A percentile compares a stretch with the other conserved stretches of the same genome.
Evolutionary conservation across 1,140 invertebrate genomes (phyloP).

Genomic region (Lepidostoma basale): DNA sequence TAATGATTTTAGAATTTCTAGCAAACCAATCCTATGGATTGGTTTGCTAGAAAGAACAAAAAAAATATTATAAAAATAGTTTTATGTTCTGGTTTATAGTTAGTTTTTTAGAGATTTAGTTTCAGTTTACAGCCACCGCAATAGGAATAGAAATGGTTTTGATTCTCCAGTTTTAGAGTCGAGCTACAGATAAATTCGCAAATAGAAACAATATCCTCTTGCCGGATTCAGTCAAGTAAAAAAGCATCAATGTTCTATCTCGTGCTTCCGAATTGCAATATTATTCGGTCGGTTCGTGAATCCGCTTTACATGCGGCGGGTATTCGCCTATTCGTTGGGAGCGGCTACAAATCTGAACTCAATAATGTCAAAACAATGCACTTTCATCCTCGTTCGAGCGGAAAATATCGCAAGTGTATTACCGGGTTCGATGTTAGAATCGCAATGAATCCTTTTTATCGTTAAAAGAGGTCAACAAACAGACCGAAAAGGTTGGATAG

Average conservation of each 20-base stretch:
- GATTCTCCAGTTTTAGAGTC: too few relatives aligned
- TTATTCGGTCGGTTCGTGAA: constrained; percentile 32
- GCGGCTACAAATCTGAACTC: constrained; percentile 35
- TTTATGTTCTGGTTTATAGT: too few relatives aligned
- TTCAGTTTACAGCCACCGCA: too few relatives aligned
- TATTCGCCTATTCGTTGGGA: constrained; percentile 1
- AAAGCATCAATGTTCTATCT: constrained; percentile 29
- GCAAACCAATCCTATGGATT: too few relatives aligned
- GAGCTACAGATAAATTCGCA: background rate
- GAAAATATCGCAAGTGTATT: constrained; percentile 41
- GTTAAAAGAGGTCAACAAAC: constrained; percentile 39
- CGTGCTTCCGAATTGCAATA: constrained; percentile 26
- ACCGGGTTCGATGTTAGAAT: constrained; percentile 6
- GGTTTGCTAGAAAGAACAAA: too few relatives aligned
- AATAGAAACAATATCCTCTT: constrained; percentile 19
- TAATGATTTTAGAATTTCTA: too few relatives aligned
- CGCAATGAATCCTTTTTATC: constrained; percentile 31
- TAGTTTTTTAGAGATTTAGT: too few relatives aligned
- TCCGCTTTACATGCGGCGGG: constrained; percentile 36
- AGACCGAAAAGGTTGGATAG: too few relatives aligned
- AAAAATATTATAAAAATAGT: too few relatives aligned
- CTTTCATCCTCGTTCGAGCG: constrained; percentile 36
- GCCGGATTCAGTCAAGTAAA: constrained; percentile 25
- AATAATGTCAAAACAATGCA: constrained; percentile 47
- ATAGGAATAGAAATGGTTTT: too few relatives aligned